A percentile compares a stretch with the other conserved stretches of the same genome.
Conservation (phyloP, 35 echinoderm and acorn worm species). For the Apostichopus parvimensis region DNA sequence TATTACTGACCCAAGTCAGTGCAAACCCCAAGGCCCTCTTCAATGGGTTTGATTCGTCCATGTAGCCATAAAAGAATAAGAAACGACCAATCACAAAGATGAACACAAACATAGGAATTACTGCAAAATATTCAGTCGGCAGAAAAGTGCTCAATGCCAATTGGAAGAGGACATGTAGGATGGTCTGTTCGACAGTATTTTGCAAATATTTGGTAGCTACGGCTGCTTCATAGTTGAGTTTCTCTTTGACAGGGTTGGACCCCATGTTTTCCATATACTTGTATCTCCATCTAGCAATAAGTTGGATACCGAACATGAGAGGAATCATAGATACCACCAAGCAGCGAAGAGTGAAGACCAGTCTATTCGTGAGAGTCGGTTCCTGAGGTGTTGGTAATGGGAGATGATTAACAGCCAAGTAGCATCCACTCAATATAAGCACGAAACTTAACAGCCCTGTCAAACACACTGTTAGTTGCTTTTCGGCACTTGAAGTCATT, state of each 20-base stretch:
- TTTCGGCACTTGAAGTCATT: background rate
- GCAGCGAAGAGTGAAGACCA: background rate
- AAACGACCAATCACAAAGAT: background rate
- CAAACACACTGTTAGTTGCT: background rate
- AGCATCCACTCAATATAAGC: background rate
- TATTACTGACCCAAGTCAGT: constrained; percentile 8
- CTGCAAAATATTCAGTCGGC: background rate
- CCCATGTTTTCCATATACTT: constrained; percentile 19
- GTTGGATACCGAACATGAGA: background rate
- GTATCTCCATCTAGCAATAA: background rate
- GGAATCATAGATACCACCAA: background rate
- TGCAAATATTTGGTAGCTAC: background rate
- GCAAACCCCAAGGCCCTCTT: constrained; percentile 47
- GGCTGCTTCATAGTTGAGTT: background rate
- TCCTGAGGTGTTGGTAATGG: constrained; percentile 5
- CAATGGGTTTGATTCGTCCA: constrained; percentile 5
- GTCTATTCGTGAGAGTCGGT: background rate
- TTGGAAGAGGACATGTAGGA: background rate
- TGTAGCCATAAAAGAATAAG: constrained; percentile 39
- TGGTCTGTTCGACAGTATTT: background rate
- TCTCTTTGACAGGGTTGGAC: background rate
- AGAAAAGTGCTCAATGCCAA: background rate
- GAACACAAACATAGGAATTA: background rate
- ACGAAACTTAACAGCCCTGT: background rate
- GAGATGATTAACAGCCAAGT: background rate